These are phyloP conservation scores for Drosophila maculinotata DNA, from an alignment of 2,888 invertebrate genomes.

Conservation along the genomic window DNA sequence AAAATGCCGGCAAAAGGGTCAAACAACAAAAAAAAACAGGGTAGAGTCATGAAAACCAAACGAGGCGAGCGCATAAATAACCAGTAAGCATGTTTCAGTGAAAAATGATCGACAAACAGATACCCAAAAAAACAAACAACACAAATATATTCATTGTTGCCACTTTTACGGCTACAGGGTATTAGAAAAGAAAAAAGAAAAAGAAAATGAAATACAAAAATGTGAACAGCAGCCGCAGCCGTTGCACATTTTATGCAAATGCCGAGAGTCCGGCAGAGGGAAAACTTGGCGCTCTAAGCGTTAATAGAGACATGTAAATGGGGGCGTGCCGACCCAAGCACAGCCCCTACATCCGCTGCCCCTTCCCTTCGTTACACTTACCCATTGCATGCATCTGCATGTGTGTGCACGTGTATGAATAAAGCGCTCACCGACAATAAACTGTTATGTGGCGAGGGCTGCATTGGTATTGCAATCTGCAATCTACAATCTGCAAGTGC, in stretches of 20 bases:
- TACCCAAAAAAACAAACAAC: too few relatives aligned
- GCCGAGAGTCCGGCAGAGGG: slow-evolving; percentile 10
- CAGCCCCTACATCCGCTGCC: slow-evolving; percentile 2
- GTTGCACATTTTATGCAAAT: slow-evolving; percentile 72
- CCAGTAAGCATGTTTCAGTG: slow-evolving; percentile 3
- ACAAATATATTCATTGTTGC: neutral
- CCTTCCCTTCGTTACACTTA: neutral
- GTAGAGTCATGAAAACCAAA: slow-evolving; percentile 29
- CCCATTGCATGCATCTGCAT: neutral
- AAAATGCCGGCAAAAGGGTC: slow-evolving; percentile 35
- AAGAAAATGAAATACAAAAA: too few relatives aligned
- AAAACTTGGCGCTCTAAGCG: slow-evolving; percentile 53
- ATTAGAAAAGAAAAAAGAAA: neutral
- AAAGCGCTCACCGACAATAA: slow-evolving; percentile 39
- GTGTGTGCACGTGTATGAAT: neutral
- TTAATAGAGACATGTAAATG: slow-evolving; percentile 53
- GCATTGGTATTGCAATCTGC: slow-evolving; percentile 40
- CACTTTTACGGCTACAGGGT: slow-evolving; percentile 9
- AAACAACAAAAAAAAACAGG: neutral
- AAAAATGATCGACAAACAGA: neutral
- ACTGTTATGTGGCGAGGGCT: slow-evolving; percentile 52
- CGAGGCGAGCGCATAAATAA: slow-evolving; percentile 43
- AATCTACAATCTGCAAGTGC: slow-evolving; percentile 36
- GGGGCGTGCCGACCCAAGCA: slow-evolving; percentile 28
- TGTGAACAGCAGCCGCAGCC: slow-evolving; percentile 26